A percentile compares a stretch with the other conserved stretches of the same genome.
These are phyloP conservation scores for Ochlodes sylvanus DNA, from an alignment of 2,888 invertebrate species.

Conservation along the genomic window DNA sequence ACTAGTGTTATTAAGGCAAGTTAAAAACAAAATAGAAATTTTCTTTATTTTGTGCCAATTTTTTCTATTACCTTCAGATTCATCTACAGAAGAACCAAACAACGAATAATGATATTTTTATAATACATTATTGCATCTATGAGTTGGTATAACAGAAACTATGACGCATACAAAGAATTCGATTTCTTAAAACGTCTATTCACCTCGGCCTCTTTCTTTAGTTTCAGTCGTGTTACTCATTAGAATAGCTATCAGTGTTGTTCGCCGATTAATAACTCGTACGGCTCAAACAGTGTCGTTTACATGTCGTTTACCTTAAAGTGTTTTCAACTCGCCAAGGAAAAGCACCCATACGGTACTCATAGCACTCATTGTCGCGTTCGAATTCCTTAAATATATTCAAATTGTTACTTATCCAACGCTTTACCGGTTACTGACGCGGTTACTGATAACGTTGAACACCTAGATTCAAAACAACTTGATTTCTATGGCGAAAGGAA, in stretches of 20 bases:
- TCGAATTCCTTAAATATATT: conserved; percentile 66
- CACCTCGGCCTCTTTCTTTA: conserved; percentile 79
- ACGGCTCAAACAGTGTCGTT: conserved; percentile 71
- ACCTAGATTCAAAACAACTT: conserved; percentile 53
- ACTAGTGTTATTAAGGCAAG: no score
- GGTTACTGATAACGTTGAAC: conserved; percentile 62
- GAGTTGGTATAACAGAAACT: background rate
- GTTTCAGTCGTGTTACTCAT: conserved; percentile 68
- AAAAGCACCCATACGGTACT: conserved; percentile 53
- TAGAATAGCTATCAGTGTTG: conserved; percentile 83
- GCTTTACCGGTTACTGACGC: conserved; percentile 63
- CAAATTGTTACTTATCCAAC: conserved; percentile 68
- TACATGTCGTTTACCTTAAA: conserved; percentile 79
- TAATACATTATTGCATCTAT: no score
- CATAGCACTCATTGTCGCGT: conserved; percentile 54
- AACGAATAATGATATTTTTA: no score
- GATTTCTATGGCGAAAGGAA: conserved; percentile 41
- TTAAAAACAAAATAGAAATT: no score
- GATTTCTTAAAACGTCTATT: conserved; percentile 58
- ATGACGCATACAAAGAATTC: conserved; percentile 6
- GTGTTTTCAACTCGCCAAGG: conserved; percentile 64
- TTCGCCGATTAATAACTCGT: conserved; percentile 80
- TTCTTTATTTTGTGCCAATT: no score
- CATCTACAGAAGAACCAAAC: no score
- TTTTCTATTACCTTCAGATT: no score